These are phyloP conservation scores for Clavelina lepadiformis DNA, from an alignment of 23 tunicate species.

Conservation along the genomic window DNA sequence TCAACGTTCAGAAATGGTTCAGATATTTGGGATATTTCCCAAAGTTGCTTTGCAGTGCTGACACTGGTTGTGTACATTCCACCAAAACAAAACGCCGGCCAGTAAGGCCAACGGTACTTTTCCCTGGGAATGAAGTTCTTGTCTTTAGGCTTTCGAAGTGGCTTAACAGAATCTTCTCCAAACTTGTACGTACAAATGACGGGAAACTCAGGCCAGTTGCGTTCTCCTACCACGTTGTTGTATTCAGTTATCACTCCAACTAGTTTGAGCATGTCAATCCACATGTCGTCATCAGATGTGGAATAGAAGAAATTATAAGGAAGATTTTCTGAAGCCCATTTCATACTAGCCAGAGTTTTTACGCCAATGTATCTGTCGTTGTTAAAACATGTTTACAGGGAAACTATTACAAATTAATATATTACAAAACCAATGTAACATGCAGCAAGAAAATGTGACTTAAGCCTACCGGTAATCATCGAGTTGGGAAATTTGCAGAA, in stretches of 20 bases:
- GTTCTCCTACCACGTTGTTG: neutral
- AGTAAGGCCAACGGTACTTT: conserved; percentile 20
- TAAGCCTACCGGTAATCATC: too few species aligned
- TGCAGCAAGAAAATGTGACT: too few species aligned
- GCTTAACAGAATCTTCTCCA: conserved; percentile 8
- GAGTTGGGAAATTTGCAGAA: too few species aligned
- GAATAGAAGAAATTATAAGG: conserved; percentile 12
- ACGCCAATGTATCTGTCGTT: conserved; percentile 17
- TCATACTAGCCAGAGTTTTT: conserved; percentile 23
- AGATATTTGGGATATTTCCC: conserved; percentile 1
- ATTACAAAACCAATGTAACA: too few species aligned
- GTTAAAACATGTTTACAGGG: too few species aligned
- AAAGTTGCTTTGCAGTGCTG: neutral
- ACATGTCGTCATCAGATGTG: conserved; percentile 18
- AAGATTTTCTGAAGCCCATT: conserved; percentile 22
- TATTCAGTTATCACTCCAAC: neutral
- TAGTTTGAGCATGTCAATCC: conserved; percentile 2
- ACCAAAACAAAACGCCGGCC: conserved; percentile 23
- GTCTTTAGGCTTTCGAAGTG: neutral
- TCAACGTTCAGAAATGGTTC: conserved; percentile 12
- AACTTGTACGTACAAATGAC: conserved; percentile 11
- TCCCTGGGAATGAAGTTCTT: conserved; percentile 12
- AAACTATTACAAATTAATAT: too few species aligned
- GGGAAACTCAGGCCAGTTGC: conserved; percentile 6
- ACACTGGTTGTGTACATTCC: conserved; percentile 21